Evolutionary conservation across 2,797 vertebrate species (phyloP).

Genomic region (Sciurus carolinensis): DNA sequence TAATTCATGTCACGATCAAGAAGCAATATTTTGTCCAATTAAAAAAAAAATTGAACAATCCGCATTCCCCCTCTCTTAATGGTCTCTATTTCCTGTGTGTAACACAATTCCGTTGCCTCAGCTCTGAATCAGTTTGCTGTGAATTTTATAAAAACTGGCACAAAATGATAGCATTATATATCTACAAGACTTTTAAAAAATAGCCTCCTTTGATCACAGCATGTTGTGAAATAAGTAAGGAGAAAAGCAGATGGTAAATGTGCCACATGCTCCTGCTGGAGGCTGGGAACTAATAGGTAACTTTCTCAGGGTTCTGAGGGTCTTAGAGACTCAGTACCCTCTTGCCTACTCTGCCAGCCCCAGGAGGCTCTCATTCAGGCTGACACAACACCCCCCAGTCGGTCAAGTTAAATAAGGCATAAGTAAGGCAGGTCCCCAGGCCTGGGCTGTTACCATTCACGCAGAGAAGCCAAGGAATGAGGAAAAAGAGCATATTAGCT

Average conservation of each 20-base stretch:
- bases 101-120: slow-evolving; percentile 3
- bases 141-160: slow-evolving; percentile 51
- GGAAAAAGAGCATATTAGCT: slow-evolving; percentile 61
- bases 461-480: slow-evolving; percentile 68
- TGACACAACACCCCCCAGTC: slow-evolving; percentile 27
- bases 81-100: slow-evolving; percentile 8
- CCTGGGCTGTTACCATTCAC: slow-evolving; percentile 35
- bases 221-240: neutral
- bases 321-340: slow-evolving; percentile 34
- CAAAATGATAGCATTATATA: slow-evolving; percentile 32
- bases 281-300: slow-evolving; percentile 61
- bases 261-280: slow-evolving; percentile 48
- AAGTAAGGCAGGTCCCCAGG: slow-evolving; percentile 52
- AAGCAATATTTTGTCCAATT: slow-evolving; percentile 1
- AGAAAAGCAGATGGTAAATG: slow-evolving; percentile 47
- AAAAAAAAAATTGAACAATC: neutral
- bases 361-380: slow-evolving; percentile 57
- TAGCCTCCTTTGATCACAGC: slow-evolving; percentile 67
- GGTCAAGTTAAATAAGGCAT: slow-evolving; percentile 80
- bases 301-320: slow-evolving; percentile 60
- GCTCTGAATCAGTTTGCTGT: slow-evolving; percentile 37
- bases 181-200: slow-evolving; percentile 20
- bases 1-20: neutral
- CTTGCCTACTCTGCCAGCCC: slow-evolving; percentile 18
- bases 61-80: neutral